A percentile compares a stretch with the other conserved stretches of the same genome.
phyloP scores from a whole-genome alignment of 2,113 vertebrate genomes.

The Eulacestoma nigropectus region DNA sequence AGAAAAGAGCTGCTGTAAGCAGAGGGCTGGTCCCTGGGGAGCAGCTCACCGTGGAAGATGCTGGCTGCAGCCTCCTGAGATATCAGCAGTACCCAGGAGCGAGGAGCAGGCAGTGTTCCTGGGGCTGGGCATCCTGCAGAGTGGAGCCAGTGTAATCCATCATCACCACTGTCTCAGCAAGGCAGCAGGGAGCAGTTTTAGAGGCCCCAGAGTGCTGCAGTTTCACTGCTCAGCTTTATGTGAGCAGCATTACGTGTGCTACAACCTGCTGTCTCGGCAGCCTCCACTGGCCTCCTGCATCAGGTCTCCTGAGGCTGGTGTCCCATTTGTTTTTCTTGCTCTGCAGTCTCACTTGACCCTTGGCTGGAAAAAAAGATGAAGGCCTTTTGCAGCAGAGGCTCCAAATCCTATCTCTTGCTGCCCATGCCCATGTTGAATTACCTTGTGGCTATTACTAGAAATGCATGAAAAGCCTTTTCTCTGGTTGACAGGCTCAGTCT shows the following conservation, averaged over 20 bases:
- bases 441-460: slow-evolving; percentile 34
- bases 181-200: neutral
- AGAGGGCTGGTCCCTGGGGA: neutral
- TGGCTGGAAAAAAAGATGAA: neutral
- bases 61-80: neutral
- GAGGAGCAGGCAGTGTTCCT: neutral
- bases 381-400: neutral
- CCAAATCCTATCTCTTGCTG: neutral
- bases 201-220: accelerated
- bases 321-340: slow-evolving; percentile 2
- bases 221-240: neutral
- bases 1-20: neutral
- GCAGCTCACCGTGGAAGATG: neutral
- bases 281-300: neutral
- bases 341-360: neutral
- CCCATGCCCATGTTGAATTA: neutral
- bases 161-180: neutral
- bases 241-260: neutral
- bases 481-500: neutral
- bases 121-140: neutral
- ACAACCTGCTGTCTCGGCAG: neutral
- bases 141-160: neutral
- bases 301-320: neutral
- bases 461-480: slow-evolving; percentile 22
- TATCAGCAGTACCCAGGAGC: neutral